phyloP scores from a whole-genome alignment of 2,113 vertebrate genomes.

The Verasper variegatus region DNA sequence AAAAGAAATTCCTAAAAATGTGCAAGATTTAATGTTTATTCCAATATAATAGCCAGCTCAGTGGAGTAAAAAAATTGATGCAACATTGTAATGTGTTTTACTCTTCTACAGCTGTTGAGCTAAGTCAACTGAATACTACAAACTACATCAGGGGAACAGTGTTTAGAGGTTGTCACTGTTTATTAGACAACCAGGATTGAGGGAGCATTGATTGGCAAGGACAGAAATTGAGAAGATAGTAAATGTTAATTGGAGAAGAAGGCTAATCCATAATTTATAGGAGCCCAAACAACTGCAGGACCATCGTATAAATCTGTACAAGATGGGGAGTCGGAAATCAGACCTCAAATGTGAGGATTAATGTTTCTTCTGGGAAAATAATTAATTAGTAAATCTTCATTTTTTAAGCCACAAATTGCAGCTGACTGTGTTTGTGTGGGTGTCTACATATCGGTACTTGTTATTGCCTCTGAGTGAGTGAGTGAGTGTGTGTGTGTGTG shows the following conservation, averaged over 20 bases:
- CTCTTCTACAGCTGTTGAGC: background rate
- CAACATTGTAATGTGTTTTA: background rate
- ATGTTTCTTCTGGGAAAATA: background rate
- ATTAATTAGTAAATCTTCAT: background rate
- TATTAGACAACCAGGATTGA: slow-evolving; percentile 31
- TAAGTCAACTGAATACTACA: background rate
- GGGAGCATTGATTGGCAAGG: slow-evolving; percentile 29
- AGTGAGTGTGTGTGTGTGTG: background rate
- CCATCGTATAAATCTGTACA: slow-evolving; percentile 13
- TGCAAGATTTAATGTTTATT: background rate
- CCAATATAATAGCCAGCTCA: background rate
- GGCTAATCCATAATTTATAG: slow-evolving; percentile 53
- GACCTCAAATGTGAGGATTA: background rate
- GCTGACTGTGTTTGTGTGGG: background rate
- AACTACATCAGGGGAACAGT: background rate
- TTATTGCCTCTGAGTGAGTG: background rate
- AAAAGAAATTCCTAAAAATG: background rate
- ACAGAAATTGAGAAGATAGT: slow-evolving; percentile 28
- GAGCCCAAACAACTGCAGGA: slow-evolving; percentile 33
- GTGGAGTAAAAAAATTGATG: background rate
- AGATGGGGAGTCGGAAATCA: background rate
- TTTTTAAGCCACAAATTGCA: slow-evolving; percentile 4
- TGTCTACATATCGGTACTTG: background rate
- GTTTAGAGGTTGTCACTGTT: slow-evolving; percentile 24
- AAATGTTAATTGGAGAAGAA: slow-evolving; percentile 29